Conservation (phyloP, 2,888 invertebrate species). For the Mythimna impura region DNA sequence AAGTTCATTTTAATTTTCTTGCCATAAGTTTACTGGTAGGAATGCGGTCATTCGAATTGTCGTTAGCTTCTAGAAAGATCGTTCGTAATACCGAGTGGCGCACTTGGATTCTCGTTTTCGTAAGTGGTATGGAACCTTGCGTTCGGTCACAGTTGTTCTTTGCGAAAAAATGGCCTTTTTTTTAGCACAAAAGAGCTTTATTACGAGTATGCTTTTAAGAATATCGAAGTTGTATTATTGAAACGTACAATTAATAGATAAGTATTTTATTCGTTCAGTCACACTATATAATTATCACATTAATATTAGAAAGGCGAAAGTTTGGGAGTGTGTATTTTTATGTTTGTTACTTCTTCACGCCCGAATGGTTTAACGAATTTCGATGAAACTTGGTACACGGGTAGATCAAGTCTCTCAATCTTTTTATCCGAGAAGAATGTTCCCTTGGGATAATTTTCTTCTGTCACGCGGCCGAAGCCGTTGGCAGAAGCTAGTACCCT, state of each 20-base stretch:
- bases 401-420: no score
- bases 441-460: no score
- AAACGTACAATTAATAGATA: neutral
- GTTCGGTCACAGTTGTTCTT: constrained; percentile 45
- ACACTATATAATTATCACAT: no score
- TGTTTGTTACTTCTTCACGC: no score
- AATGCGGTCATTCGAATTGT: constrained; percentile 56
- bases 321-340: no score
- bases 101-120: constrained; percentile 57
- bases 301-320: no score
- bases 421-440: no score
- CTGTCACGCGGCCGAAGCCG: no score
- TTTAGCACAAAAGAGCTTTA: constrained; percentile 20
- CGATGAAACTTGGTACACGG: no score
- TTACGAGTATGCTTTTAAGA: constrained; percentile 2
- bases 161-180: constrained; percentile 25
- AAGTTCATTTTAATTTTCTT: constrained; percentile 56
- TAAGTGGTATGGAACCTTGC: constrained; percentile 34
- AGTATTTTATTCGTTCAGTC: constrained; percentile 15
- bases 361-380: no score
- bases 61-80: constrained; percentile 56
- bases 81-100: constrained; percentile 43
- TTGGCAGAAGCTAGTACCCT: neutral
- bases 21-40: constrained; percentile 45
- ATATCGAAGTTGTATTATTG: constrained; percentile 23